Evolutionary conservation across 1,140 invertebrate species (phyloP).

Genomic region (Cyphomyrmex costatus): DNA sequence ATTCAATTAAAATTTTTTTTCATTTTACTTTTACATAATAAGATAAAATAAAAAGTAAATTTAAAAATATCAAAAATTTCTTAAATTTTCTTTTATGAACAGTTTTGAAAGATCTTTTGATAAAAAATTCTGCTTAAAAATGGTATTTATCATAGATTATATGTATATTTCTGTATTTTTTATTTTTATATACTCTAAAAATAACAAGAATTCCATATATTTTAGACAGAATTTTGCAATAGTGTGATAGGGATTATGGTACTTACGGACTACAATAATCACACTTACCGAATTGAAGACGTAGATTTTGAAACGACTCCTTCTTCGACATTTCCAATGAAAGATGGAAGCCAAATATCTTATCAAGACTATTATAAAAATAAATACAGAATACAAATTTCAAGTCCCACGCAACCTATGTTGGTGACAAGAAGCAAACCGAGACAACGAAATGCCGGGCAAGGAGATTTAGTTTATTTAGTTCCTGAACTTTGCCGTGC

Average conservation of each 20-base stretch:
- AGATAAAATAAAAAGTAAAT: not conserved
- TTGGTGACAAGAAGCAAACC: slow-evolving; percentile 88
- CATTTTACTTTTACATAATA: not conserved
- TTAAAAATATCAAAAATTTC: not conserved
- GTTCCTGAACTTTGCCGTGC: slow-evolving; percentile 92
- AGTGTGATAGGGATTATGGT: slow-evolving; percentile 88
- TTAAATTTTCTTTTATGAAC: not conserved
- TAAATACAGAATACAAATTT: slow-evolving; percentile 89
- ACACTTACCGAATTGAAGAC: slow-evolving; percentile 93
- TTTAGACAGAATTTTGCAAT: slow-evolving; percentile 83
- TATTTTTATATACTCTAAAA: not conserved
- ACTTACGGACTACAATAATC: slow-evolving; percentile 91
- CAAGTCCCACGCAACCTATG: slow-evolving; percentile 88
- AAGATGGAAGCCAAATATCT: slow-evolving; percentile 87
- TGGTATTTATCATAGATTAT: not conserved
- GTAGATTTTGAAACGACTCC: slow-evolving; percentile 92
- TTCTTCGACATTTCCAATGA: slow-evolving; percentile 89
- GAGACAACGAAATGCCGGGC: slow-evolving; percentile 89
- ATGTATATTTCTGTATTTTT: not conserved
- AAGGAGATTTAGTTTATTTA: slow-evolving; percentile 89
- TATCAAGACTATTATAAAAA: slow-evolving; percentile 94
- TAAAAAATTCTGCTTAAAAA: not conserved
- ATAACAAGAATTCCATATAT: slow-evolving; percentile 38
- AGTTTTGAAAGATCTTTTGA: not conserved
- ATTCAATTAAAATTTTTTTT: slow-evolving; percentile 16